Evolutionary conservation across 2,888 invertebrate species (phyloP), one percentile per base, ranked within the genome.

Genomic region (Aspidiotus destructor): DNA sequence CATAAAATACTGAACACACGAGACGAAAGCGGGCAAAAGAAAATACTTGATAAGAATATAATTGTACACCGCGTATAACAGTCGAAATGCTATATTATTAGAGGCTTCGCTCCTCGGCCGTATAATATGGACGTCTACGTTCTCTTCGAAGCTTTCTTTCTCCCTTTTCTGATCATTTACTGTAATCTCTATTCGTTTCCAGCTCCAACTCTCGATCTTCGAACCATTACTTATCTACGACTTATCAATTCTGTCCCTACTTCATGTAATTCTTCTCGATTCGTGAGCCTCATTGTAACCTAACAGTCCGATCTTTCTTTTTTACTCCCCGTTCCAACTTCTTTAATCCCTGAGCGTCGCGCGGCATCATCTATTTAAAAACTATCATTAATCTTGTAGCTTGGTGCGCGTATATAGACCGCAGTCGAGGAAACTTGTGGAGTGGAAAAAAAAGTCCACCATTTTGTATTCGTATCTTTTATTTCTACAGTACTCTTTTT

Each of bases 381-480:
- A 65, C 65, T 42, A 65, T 65, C 65, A 65, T 65, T 65, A 65
- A 65, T 65, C 65, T 65, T 65, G 7, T 28, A 28, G 28, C 28
- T 28, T 28, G 28, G 15, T 42, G 15, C 57, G 58, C 65, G 58
- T 44, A 65, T 58, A 58, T 57, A 48, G 65, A 65, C 65, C 17
- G 58, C 58, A 58, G 48, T 58, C 58, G 65, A 65, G 65, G 58
- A 65, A 65, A 65, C 58, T 65, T 58, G 57, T 65, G 41, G 65
- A 58, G 41, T 60, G 58, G 15, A 65, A 65, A 64, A 62, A 63
- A 65, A 65, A 65, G 60, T 60, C 65, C 65, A 65, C 65, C 65
- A 65, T 65, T 65, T 65, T 65, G 65, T 65, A 65, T 65, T 65
- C 65, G 65, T 65, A 58, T 65, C 65, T 65, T 65, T 65, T 65